Conservation (phyloP, 2,797 vertebrate genomes). For the Knipowitschia caucasica region DNA sequence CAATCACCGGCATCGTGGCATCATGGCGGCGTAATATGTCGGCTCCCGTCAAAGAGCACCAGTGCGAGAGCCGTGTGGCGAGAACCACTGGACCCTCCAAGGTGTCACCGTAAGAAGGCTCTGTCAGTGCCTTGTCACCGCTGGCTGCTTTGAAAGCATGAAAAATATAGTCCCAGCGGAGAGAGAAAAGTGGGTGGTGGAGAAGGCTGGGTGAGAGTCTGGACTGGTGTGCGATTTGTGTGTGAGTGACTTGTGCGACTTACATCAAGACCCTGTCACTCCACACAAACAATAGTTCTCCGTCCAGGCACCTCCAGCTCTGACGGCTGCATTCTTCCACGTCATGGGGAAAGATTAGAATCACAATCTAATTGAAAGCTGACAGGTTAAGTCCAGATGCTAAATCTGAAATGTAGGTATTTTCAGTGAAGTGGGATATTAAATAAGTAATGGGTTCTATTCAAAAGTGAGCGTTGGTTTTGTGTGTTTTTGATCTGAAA, state of each 20-base stretch:
- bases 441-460: slow-evolving; percentile 40
- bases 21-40: slow-evolving; percentile 49
- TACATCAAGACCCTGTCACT: slow-evolving; percentile 69
- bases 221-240: slow-evolving; percentile 13
- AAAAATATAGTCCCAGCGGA: slow-evolving; percentile 71
- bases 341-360: slow-evolving; percentile 64
- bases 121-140: slow-evolving; percentile 75
- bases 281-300: slow-evolving; percentile 68
- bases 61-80: slow-evolving; percentile 36
- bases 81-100: slow-evolving; percentile 65
- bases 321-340: slow-evolving; percentile 73
- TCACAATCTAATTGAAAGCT: slow-evolving; percentile 62
- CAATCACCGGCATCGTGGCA: slow-evolving; percentile 52
- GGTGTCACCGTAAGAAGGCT: slow-evolving; percentile 68
- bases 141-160: slow-evolving; percentile 69
- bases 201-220: slow-evolving; percentile 14
- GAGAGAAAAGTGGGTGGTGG: slow-evolving; percentile 28
- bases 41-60: slow-evolving; percentile 57
- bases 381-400: slow-evolving; percentile 46
- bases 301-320: slow-evolving; percentile 51
- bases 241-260: slow-evolving; percentile 62
- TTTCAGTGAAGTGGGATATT: slow-evolving; percentile 42
- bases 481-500: slow-evolving; percentile 33
- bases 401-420: slow-evolving; percentile 32
- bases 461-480: slow-evolving; percentile 37